Evolutionary conservation across 2,888 invertebrate genomes (phyloP).

Genomic region (Cataglyphis altisquamis): DNA sequence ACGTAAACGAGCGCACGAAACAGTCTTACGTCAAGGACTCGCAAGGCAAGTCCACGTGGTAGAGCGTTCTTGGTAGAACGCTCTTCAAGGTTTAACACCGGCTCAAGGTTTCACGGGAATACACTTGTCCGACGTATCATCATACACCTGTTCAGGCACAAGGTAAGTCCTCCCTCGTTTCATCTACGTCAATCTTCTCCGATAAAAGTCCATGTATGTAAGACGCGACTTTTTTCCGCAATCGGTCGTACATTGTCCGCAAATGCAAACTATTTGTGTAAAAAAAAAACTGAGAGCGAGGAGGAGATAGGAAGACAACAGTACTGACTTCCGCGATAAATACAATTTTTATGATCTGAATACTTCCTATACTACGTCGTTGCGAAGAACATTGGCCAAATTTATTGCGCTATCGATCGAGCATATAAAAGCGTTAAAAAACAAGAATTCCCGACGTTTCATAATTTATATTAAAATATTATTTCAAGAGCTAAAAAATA

Average conservation of each 20-base stretch:
- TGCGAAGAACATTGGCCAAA: neutral
- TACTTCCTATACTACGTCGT: neutral
- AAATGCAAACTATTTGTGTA: neutral
- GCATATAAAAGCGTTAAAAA: conserved; percentile 19
- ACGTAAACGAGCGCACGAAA: conserved; percentile 76
- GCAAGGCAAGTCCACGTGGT: conserved; percentile 69
- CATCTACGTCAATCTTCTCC: conserved; percentile 1
- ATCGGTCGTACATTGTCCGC: conserved; percentile 28
- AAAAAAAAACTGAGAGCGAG: neutral
- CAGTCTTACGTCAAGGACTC: conserved; percentile 83
- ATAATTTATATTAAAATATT: neutral
- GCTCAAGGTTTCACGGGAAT: conserved; percentile 54
- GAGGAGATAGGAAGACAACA: neutral
- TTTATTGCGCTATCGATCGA: conserved; percentile 24
- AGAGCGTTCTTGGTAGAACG: conserved; percentile 62
- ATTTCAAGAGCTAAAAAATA: neutral
- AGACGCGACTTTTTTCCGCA: conserved; percentile 7
- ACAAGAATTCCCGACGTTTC: neutral
- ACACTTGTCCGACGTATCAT: conserved; percentile 12
- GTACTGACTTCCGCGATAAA: conserved; percentile 33
- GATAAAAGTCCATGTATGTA: conserved; percentile 20
- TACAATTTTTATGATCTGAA: conserved; percentile 39
- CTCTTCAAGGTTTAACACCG: conserved; percentile 65
- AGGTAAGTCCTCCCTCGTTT: conserved; percentile 64
- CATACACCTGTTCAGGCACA: conserved; percentile 51